phyloP scores from a whole-genome alignment of 2,888 invertebrate genomes.

The Chirona hameri region DNA sequence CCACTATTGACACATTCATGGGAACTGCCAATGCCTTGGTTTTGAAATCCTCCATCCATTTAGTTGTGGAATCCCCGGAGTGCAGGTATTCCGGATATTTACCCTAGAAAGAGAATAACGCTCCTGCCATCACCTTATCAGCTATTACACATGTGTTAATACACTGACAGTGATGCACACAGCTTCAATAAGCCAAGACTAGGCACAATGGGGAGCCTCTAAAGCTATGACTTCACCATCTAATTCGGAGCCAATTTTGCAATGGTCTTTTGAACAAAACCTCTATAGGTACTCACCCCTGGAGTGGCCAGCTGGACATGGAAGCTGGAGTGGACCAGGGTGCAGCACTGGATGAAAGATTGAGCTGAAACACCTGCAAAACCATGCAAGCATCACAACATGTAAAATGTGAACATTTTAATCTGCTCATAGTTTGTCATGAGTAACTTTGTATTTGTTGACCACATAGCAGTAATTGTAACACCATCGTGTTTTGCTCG shows the following conservation, averaged over 20 bases:
- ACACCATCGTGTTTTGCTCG: too few relatives aligned
- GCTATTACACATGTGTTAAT: too few relatives aligned
- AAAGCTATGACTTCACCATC: too few relatives aligned
- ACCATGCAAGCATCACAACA: constrained; percentile 35
- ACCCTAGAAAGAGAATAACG: background rate
- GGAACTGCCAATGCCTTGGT: constrained; percentile 49
- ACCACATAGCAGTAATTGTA: too few relatives aligned
- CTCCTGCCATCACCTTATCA: too few relatives aligned
- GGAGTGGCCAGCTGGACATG: constrained; percentile 50
- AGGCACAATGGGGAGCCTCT: too few relatives aligned
- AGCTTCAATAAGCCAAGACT: too few relatives aligned
- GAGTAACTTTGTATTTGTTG: too few relatives aligned
- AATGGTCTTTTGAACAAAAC: too few relatives aligned
- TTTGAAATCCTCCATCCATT: constrained; percentile 50
- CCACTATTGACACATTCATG: constrained; percentile 48
- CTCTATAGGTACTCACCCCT: constrained; percentile 42
- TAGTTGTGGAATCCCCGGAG: constrained; percentile 49
- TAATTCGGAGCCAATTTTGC: too few relatives aligned
- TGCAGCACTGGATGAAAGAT: constrained; percentile 51
- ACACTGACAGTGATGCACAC: too few relatives aligned
- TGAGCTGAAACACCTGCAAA: constrained; percentile 49
- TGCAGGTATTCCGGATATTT: constrained; percentile 42
- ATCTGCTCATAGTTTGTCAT: background rate
- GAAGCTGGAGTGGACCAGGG: constrained; percentile 48
- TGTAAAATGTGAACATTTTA: background rate